Base-by-base conservation (phyloP, 2,888 invertebrate genomes). In the Meghimatium bilineatum region DNA sequence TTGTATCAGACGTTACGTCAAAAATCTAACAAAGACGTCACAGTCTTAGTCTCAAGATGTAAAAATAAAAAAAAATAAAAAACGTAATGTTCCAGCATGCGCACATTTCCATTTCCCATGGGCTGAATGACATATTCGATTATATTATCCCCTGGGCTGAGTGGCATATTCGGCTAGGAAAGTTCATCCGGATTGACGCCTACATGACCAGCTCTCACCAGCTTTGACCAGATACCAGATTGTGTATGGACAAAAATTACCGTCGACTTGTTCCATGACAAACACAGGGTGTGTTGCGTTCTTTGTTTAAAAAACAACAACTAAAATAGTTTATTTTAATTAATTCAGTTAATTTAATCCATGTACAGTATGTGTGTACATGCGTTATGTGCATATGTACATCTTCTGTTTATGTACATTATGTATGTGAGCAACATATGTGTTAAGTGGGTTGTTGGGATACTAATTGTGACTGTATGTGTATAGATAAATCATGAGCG, bases 101-200 rank as follows among this genome's bases (percentile, higher is more conserved):
- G 26, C 71, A 71, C 38, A 71, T 71, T 71, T 71, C 71, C 71
- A 71, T 71, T 71, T 71, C 71, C 71, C 38, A 71, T 26, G 38
- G 36, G 71, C 38, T 71, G 71, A 71, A 71, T 71, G 71, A 71
- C 71, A 71, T 26, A 71, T 38, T 71, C 71, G 71, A 71, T 71
- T 71, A n/a, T n/a, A n/a, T n/a, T n/a, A n/a, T 71, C 71, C 71
- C 38, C 36, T 26, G 38, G 36, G 71, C 38, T 71, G 71, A 71
- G 38, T 71, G 71, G 38, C 71, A 71, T 26, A 71, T 38, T 71
- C 71, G 71, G 38, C 38, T 71, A 71, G 38, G 71, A 36, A n/a
- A 26, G 38, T 36, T 71, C 36, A 71, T 71, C 38, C 67, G 34
- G 67, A 67, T 32, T 67, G 34, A 34, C 67, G 67, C 67, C 71